Conservation (phyloP, 1,140 invertebrate genomes). For the Atta cephalotes region DNA sequence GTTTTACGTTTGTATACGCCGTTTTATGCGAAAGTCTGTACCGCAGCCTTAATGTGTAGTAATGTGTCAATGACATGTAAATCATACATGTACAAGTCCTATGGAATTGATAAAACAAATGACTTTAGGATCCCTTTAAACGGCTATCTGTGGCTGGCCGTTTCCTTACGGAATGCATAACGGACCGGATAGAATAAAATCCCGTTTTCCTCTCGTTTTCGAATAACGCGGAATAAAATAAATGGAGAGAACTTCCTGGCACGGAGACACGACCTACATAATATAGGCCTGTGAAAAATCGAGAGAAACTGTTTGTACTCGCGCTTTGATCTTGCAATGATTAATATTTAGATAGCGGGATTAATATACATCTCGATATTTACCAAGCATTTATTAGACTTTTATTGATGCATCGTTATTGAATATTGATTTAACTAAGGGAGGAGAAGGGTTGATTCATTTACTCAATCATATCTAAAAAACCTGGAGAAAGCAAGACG, state of each 20-base stretch:
- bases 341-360: slow-evolving; percentile 35
- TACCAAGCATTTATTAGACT: not conserved
- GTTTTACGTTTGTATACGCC: too few relatives aligned
- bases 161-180: not conserved
- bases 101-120: too few relatives aligned
- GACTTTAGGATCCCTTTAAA: too few relatives aligned
- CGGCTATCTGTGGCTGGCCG: not conserved
- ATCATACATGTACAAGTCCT: too few relatives aligned
- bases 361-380: slow-evolving; percentile 20
- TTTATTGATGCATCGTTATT: slow-evolving; percentile 37
- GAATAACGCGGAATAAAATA: not conserved
- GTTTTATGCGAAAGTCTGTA: too few relatives aligned
- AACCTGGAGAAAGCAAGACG: not conserved
- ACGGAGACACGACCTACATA: slow-evolving; percentile 1
- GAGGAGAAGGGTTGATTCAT: not conserved
- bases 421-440: slow-evolving; percentile 3
- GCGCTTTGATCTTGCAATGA: slow-evolving; percentile 16
- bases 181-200: not conserved
- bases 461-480: not conserved
- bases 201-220: not conserved
- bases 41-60: too few relatives aligned
- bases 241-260: not conserved
- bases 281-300: slow-evolving; percentile 4
- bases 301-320: not conserved
- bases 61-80: too few relatives aligned